Percentiles rank a stretch among this genome's conserved stretches.
Conservation (phyloP, 2,797 vertebrate species). For the Helarctos malayanus region DNA sequence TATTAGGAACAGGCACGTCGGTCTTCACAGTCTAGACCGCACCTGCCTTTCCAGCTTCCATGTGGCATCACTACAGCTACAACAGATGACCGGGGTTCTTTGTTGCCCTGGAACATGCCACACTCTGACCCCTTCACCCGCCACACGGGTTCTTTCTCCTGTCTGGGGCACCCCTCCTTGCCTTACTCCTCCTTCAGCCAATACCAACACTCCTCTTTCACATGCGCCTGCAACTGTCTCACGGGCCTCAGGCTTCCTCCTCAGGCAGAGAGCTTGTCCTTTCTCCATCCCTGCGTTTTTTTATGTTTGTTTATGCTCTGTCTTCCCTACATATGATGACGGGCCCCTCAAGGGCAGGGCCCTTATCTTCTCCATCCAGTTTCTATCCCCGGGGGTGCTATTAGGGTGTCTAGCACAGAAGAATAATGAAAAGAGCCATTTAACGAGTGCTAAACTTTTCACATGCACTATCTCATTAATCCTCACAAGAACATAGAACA, state of each 20-base stretch:
- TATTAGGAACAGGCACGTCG: neutral
- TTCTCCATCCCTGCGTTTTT: neutral
- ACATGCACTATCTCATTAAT: neutral
- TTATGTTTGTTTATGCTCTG: neutral
- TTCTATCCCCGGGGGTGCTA: neutral
- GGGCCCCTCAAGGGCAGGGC: neutral
- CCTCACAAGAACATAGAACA: neutral
- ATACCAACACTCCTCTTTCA: no score
- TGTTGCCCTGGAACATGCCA: neutral
- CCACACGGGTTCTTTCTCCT: neutral
- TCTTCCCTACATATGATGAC: rapidly evolving
- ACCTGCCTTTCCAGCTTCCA: neutral
- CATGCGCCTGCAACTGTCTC: neutral
- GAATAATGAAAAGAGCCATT: neutral
- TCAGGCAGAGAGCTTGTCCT: neutral
- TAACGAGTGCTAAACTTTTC: neutral
- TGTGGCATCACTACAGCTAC: neutral
- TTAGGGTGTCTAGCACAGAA: neutral
- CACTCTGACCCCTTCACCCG: neutral
- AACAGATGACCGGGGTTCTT: neutral
- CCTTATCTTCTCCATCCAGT: neutral
- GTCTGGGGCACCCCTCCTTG: neutral
- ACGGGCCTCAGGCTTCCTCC: neutral
- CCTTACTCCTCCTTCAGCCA: neutral
- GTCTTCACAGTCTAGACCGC: neutral